Conservation (phyloP, 1,140 invertebrate species). For the Pissodes strobi region DNA sequence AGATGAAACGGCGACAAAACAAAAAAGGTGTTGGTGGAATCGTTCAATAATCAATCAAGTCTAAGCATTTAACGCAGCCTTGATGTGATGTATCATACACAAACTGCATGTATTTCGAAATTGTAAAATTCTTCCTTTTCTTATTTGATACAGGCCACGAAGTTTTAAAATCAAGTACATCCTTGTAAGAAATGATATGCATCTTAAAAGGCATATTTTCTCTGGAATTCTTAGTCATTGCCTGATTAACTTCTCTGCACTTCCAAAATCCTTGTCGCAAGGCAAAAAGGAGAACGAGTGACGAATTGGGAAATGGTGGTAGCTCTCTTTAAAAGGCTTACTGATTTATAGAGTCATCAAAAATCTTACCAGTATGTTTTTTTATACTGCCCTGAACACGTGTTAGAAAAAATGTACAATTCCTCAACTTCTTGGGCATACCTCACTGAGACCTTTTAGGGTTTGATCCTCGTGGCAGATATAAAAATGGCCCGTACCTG, state of each 20-base stretch:
- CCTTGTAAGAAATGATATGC: conserved; percentile 29
- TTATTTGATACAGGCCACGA: too few relatives aligned
- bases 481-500: conserved; percentile 36
- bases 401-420: too few relatives aligned
- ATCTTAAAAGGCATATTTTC: conserved; percentile 37
- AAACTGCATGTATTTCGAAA: too few relatives aligned
- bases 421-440: too few relatives aligned
- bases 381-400: conserved; percentile 8
- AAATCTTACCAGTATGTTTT: conserved; percentile 34
- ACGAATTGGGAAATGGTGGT: conserved; percentile 47
- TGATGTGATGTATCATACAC: too few relatives aligned
- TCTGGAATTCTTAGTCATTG: conserved; percentile 37
- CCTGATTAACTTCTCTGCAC: conserved; percentile 39
- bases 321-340: conserved; percentile 39
- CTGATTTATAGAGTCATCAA: conserved; percentile 35
- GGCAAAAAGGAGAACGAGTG: conserved; percentile 49
- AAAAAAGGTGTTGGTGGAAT: too few relatives aligned
- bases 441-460: conserved; percentile 24
- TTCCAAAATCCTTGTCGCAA: conserved; percentile 49
- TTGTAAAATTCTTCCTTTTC: too few relatives aligned
- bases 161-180: conserved; percentile 39
- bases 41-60: too few relatives aligned
- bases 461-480: conserved; percentile 37
- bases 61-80: too few relatives aligned
- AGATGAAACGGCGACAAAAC: too few relatives aligned